Evolutionary conservation across 1,140 invertebrate genomes (phyloP).

Genomic region (Metopolophium dirhodum): DNA sequence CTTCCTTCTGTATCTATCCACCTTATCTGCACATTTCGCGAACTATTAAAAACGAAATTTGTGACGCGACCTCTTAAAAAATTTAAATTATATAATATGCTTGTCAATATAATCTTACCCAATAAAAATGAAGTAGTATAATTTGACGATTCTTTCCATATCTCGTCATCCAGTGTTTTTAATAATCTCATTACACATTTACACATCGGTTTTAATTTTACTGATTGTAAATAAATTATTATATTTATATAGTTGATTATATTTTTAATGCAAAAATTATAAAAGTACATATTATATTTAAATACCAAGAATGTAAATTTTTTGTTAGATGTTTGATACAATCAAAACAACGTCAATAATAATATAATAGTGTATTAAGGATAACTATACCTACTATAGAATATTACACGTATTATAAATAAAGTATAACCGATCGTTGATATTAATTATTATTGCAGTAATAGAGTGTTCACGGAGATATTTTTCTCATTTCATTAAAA

Average conservation of each 20-base stretch:
- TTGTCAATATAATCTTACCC: background rate
- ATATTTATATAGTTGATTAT: background rate
- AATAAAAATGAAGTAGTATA: too few relatives aligned
- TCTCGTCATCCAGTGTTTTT: background rate
- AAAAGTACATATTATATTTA: too few relatives aligned
- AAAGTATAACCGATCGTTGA: background rate
- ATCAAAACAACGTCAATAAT: background rate
- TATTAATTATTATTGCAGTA: background rate
- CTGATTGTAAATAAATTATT: background rate
- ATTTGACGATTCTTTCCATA: background rate
- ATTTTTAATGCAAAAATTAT: too few relatives aligned
- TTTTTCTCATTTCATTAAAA: background rate
- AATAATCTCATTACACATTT: background rate
- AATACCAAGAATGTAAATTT: background rate
- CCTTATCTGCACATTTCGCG: too few relatives aligned
- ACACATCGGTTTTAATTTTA: background rate
- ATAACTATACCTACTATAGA: background rate
- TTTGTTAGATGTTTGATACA: background rate
- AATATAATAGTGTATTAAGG: background rate
- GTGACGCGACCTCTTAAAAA: background rate
- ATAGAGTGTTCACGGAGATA: background rate
- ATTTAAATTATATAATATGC: background rate
- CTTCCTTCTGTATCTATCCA: too few relatives aligned
- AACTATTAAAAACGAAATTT: background rate
- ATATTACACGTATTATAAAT: background rate